Evolutionary conservation across 2,888 invertebrate species (phyloP).

Genomic region (Eupsilia transversa): DNA sequence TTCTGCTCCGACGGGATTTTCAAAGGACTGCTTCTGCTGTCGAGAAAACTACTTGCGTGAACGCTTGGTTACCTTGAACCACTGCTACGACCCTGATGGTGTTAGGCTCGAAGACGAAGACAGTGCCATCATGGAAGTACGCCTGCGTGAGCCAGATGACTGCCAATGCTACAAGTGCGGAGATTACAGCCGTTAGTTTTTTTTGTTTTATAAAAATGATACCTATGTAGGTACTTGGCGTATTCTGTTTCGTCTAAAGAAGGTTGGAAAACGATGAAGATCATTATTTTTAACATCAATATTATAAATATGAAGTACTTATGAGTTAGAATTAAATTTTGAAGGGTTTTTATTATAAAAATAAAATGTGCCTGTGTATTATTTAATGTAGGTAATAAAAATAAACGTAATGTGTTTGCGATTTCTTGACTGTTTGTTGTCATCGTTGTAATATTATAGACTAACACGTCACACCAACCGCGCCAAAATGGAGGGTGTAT

Average conservation of each 20-base stretch:
- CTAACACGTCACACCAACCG: too few relatives aligned
- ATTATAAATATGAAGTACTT: background rate
- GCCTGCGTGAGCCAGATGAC: constrained; percentile 96
- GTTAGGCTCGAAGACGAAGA: constrained; percentile 93
- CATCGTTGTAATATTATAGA: too few relatives aligned
- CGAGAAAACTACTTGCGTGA: constrained; percentile 96
- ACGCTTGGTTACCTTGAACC: constrained; percentile 94
- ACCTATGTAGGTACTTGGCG: background rate
- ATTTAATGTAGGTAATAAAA: constrained; percentile 24
- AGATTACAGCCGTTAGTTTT: constrained; percentile 93
- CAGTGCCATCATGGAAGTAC: constrained; percentile 94
- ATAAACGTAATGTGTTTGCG: too few relatives aligned
- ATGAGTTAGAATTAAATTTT: constrained; percentile 36
- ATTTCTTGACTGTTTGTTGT: too few relatives aligned
- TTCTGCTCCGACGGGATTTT: constrained; percentile 96
- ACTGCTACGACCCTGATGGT: constrained; percentile 97
- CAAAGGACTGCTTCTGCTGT: constrained; percentile 98
- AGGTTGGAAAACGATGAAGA: constrained; percentile 3
- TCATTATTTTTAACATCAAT: background rate
- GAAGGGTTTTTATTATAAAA: constrained; percentile 57
- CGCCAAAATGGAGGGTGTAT: too few relatives aligned
- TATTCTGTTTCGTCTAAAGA: background rate
- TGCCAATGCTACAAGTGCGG: constrained; percentile 98
- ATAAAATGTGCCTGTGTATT: constrained; percentile 46
- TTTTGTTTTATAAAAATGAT: background rate